phyloP scores from a whole-genome alignment of 2,888 invertebrate genomes.

The Antheraea yamamai region DNA sequence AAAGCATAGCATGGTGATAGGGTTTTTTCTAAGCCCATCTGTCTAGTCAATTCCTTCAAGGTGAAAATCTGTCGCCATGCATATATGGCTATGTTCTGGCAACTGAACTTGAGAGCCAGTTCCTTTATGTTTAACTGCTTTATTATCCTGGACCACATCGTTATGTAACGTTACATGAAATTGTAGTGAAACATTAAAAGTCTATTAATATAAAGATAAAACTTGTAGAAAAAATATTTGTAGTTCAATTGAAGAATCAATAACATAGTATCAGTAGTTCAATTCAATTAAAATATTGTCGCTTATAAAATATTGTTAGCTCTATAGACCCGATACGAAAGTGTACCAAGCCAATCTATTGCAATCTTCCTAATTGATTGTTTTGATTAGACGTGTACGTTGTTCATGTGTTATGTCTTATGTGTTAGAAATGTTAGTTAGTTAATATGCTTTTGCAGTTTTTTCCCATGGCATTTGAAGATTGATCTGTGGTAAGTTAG shows the following conservation, averaged over 20 bases:
- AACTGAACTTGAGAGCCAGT: no score
- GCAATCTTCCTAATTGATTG: slow-evolving; percentile 69
- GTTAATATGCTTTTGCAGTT: slow-evolving; percentile 15
- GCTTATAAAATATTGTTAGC: slow-evolving; percentile 26
- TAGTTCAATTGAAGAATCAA: background rate
- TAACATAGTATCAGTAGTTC: background rate
- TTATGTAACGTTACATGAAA: no score
- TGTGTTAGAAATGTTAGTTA: slow-evolving; percentile 33
- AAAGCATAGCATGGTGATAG: no score
- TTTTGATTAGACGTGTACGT: slow-evolving; percentile 64
- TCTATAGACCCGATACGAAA: slow-evolving; percentile 48
- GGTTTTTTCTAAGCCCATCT: no score
- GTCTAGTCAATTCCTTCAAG: no score
- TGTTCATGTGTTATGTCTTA: slow-evolving; percentile 43
- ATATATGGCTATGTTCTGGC: no score
- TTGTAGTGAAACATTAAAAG: no score
- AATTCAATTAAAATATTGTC: background rate
- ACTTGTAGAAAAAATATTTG: no score
- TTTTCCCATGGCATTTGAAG: slow-evolving; percentile 21
- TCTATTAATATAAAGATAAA: background rate
- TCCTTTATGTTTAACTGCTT: no score
- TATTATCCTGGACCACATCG: no score
- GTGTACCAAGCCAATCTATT: slow-evolving; percentile 58
- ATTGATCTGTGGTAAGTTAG: slow-evolving; percentile 11
- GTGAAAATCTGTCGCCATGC: no score